These are phyloP conservation scores for Tragelaphus scriptus DNA, from an alignment of 2,113 vertebrate genomes.

Conservation along the genomic window DNA sequence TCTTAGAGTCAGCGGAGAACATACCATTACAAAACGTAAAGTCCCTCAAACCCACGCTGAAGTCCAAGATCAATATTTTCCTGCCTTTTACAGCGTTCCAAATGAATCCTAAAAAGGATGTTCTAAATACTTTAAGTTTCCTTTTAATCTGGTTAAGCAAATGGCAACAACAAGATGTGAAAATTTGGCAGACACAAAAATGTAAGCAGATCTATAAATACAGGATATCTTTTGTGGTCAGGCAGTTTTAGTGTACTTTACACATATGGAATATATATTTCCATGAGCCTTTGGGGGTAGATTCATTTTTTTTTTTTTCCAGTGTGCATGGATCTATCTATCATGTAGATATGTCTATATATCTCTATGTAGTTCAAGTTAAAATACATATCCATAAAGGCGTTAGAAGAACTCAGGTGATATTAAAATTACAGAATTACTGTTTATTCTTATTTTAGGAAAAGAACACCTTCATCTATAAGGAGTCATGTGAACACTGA, in stretches of 20 bases:
- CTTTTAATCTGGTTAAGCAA: neutral
- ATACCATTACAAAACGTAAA: neutral
- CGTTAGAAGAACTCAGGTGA: neutral
- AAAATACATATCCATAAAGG: neutral
- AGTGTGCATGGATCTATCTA: neutral
- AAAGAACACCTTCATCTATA: neutral
- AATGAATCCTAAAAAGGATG: neutral
- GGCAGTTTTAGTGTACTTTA: neutral
- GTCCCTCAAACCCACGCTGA: neutral
- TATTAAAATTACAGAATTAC: neutral
- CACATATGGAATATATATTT: neutral
- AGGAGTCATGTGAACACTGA: neutral
- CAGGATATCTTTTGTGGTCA: neutral
- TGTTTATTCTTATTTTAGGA: neutral
- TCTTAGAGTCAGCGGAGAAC: neutral
- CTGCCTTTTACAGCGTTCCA: neutral
- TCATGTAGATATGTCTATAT: neutral
- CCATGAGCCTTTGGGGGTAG: neutral
- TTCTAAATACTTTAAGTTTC: neutral
- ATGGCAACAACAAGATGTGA: conserved; percentile 1
- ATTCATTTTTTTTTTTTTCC: neutral
- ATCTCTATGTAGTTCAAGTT: neutral
- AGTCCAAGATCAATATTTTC: neutral
- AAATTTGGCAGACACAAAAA: neutral
- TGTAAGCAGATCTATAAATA: neutral